Percentiles rank a stretch among this genome's conserved stretches.
Conservation (phyloP, 1,140 invertebrate species). For the Chionoecetes opilio region DNA sequence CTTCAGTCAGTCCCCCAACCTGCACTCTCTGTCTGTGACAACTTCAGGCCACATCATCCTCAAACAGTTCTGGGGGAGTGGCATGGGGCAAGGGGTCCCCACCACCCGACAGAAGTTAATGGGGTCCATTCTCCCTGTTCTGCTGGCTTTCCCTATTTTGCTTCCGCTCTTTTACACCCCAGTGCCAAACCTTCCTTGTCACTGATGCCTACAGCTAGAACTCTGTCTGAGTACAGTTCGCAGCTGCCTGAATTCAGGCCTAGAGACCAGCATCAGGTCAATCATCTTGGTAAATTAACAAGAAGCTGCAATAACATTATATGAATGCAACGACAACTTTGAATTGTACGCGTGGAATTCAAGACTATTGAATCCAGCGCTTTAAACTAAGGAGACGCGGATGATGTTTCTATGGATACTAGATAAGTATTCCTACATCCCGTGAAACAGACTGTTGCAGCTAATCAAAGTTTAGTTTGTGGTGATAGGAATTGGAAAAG, state of each 20-base stretch:
- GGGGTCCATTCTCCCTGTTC: neutral
- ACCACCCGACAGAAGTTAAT: neutral
- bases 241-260: neutral
- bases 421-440: neutral
- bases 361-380: neutral
- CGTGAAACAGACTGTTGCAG: neutral
- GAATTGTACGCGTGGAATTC: neutral
- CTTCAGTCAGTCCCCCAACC: neutral
- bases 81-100: neutral
- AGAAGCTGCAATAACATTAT: neutral
- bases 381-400: neutral
- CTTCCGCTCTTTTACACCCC: neutral
- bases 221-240: neutral
- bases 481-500: neutral
- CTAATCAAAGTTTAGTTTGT: neutral
- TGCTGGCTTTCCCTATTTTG: neutral
- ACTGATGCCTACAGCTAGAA: neutral
- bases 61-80: neutral
- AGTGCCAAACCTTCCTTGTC: conserved; percentile 15
- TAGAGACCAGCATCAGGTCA: neutral
- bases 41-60: neutral
- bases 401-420: neutral
- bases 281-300: neutral
- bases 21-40: neutral
- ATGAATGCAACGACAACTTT: neutral